Base-by-base conservation (phyloP, 2,888 invertebrate genomes). In the Ommatoiulus sabulosus region DNA sequence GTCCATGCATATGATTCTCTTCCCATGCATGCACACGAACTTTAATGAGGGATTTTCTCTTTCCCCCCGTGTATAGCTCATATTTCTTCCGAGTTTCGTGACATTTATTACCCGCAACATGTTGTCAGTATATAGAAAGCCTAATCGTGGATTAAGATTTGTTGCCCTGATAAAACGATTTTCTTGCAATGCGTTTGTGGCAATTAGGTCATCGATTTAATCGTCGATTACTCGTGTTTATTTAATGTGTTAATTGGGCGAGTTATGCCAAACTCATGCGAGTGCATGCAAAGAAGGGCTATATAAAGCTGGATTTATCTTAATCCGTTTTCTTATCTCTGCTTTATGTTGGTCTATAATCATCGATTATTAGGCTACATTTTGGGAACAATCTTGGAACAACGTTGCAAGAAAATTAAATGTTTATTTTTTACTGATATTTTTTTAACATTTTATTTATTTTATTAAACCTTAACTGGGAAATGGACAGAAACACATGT, bases 71-170 rank as follows among this genome's bases (percentile, higher is more conserved):
- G 20, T 10, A 4, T 72, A 12, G 24, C 72, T 72, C 72, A 72
- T 72, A 72, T 72, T 72, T 72, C 72, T 72, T 72, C 72, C 72
- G 10, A 24, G 24, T 24, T 72, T 72, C 24, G 72, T 72, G 72
- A 72, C 72, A n/a, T 72, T 72, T 72, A 72, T 72, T 72, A 72
- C 24, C 72, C 72, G 24, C 72, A 72, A 72, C 63, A 63, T 63
- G 63, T 72, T 24, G 63, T 63, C 63, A 63, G 20, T 63, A 17
- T 48, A 17, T 52, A 12, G 12, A 8, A 72, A 6, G 24, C 72
- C 72, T 72, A 72, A 72, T 72, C 72, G 72, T 2, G 72, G 72
- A 72, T 72, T 72, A 72, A 72, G 72, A 72, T 72, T 24, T 24
- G 72, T 24, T 24, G 24, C 10, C 3, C 24, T 24, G 72, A 72